Percentiles rank a stretch among this genome's conserved stretches.
These are phyloP conservation scores for Schizothorax lantsangensis DNA, from an alignment of 2,797 vertebrate genomes.

Conservation along the genomic window DNA sequence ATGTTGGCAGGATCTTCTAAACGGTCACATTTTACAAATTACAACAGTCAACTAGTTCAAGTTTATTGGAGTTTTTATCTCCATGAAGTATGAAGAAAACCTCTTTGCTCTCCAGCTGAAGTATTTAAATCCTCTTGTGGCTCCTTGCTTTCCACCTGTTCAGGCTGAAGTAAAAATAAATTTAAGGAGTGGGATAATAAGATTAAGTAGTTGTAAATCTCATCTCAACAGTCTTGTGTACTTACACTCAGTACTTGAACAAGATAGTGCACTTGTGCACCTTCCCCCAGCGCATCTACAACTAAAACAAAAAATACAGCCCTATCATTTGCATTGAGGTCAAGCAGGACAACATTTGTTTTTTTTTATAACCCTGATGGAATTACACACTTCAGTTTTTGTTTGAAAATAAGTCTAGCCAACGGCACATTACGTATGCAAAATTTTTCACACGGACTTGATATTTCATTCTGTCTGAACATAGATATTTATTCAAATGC, in stretches of 20 bases:
- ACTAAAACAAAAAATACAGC: not conserved
- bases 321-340: not conserved
- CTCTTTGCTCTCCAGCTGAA: constrained; percentile 38
- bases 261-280: not conserved
- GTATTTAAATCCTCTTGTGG: constrained; percentile 1
- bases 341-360: not conserved
- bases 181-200: not conserved
- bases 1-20: constrained; percentile 4
- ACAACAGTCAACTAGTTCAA: not conserved
- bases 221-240: not conserved
- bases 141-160: not conserved
- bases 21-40: not conserved
- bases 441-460: not conserved
- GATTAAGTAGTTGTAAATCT: not conserved
- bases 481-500: not conserved
- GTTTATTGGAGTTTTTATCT: not conserved
- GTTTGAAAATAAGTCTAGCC: not conserved
- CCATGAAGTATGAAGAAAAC: constrained; percentile 1
- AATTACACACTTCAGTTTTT: not conserved
- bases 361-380: not conserved
- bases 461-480: not conserved
- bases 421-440: not conserved
- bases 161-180: not conserved
- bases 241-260: constrained; percentile 32
- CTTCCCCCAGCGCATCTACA: not conserved